Base-by-base conservation (phyloP, 2,113 vertebrate genomes). In the Epinephelus fuscoguttatus region DNA sequence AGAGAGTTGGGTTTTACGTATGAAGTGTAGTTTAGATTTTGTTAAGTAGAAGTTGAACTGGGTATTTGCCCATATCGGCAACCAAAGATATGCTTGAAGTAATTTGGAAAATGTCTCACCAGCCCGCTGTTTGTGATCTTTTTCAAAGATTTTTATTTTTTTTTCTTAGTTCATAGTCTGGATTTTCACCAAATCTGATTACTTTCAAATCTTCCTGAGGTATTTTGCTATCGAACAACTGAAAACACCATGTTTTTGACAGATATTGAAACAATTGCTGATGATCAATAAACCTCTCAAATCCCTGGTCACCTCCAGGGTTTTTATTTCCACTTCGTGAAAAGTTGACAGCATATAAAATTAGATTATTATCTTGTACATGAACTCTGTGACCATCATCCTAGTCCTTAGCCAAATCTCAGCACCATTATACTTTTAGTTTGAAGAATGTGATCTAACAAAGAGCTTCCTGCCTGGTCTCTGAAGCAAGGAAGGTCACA, bases 401-500 rank as follows among this genome's bases (percentile, higher is more conserved):
- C 30, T 30, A 30, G 30, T 30, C 30, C 30, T 30, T 30, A 30
- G 30, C 30, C 30, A 40, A 19, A 40, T 14, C 45, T 37, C 45
- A 1, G 40, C 40, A 18, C 50, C 25, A 59, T 37, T 69, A 42
- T 59, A 40, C 55, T 69, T 50, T 70, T 47, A 61, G 45, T 60
- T 37, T 60, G 42, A 61, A 14, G 76, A 40, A 60, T 69, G 40
- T 18, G 2, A 23, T 50, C 18, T 0, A 59, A 50, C 75, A 37
- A 60, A 50, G 55, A 18, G 40, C 19, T 78, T 76, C 50, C 37
- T 55, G 49, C 15, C 40, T 45, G 15, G 19, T n/a, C 19, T 10
- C 15, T 10, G 10, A 59, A 59, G 76, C 53, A 59, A 69, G 75
- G 66, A 78, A 79, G 76, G 56, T 52, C 30, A 27, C 25, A 25